Conservation (phyloP, 2,888 invertebrate species). For the Himalopsyche kuldschensis region DNA sequence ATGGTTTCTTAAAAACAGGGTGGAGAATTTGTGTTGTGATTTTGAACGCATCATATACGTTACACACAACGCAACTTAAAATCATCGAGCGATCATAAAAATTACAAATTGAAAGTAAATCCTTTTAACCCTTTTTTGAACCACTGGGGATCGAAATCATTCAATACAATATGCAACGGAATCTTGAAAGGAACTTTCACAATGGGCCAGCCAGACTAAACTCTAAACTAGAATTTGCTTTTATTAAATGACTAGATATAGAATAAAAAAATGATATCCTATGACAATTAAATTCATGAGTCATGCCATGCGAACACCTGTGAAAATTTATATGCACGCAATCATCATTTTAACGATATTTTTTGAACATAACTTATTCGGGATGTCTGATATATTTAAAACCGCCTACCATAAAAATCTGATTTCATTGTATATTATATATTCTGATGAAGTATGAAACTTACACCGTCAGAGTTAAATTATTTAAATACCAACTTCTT, state of each 20-base stretch:
- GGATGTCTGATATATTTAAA: neutral
- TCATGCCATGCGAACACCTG: slow-evolving; percentile 21
- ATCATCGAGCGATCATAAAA: slow-evolving; percentile 26
- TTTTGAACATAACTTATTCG: neutral
- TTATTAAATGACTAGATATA: slow-evolving; percentile 3
- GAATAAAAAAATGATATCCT: slow-evolving; percentile 9
- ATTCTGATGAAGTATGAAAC: too few relatives aligned
- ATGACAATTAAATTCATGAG: slow-evolving; percentile 21
- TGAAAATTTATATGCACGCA: neutral
- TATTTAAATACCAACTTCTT: too few relatives aligned
- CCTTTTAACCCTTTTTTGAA: slow-evolving; percentile 29
- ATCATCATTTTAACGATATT: neutral
- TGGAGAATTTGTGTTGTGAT: neutral
- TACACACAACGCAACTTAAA: neutral
- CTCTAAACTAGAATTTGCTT: slow-evolving; percentile 6
- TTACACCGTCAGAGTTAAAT: too few relatives aligned
- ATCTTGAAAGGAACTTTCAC: neutral
- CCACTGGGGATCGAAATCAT: slow-evolving; percentile 14
- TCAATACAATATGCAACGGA: neutral
- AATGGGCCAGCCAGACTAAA: slow-evolving; percentile 10
- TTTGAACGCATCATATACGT: neutral
- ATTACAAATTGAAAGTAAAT: slow-evolving; percentile 36
- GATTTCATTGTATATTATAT: neutral
- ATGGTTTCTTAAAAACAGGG: neutral
- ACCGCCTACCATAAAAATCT: neutral